Evolutionary conservation across 2,888 invertebrate species (phyloP).

Genomic region (Neoaliturus tenellus): DNA sequence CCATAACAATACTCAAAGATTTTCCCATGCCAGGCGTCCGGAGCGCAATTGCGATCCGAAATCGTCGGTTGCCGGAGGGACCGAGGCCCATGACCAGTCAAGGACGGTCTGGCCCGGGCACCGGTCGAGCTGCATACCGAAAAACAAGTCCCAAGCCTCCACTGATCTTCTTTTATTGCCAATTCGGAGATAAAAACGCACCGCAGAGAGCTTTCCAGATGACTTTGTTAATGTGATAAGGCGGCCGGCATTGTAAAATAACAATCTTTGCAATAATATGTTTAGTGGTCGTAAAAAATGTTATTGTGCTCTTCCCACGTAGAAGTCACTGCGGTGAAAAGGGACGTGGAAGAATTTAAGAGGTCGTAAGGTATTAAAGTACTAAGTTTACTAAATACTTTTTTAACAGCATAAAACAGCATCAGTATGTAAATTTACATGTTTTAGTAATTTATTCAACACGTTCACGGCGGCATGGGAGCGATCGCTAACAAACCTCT

Average conservation of each 20-base stretch:
- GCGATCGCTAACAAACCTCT: too few relatives aligned
- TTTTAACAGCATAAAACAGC: too few relatives aligned
- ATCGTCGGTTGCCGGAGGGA: background rate
- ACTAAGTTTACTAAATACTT: too few relatives aligned
- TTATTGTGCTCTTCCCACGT: too few relatives aligned
- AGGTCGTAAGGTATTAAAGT: too few relatives aligned
- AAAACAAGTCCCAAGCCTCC: conserved; percentile 38
- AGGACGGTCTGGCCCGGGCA: conserved; percentile 24
- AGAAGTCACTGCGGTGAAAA: too few relatives aligned
- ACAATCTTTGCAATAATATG: background rate
- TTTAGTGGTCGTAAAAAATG: background rate
- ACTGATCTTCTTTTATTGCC: conserved; percentile 29
- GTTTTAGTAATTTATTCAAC: too few relatives aligned
- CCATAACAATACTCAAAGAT: too few relatives aligned
- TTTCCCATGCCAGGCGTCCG: background rate
- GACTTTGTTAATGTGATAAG: conserved; percentile 13
- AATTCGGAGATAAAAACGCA: conserved; percentile 29
- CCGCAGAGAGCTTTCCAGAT: conserved; percentile 4
- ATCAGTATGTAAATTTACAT: too few relatives aligned
- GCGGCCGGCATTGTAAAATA: background rate
- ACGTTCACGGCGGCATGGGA: too few relatives aligned
- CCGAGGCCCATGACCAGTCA: background rate
- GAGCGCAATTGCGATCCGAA: background rate
- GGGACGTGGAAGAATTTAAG: too few relatives aligned
- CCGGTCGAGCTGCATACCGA: conserved; percentile 49